Conservation (phyloP, 2,888 invertebrate genomes). For the Drosophila nr. perissopoda region DNA sequence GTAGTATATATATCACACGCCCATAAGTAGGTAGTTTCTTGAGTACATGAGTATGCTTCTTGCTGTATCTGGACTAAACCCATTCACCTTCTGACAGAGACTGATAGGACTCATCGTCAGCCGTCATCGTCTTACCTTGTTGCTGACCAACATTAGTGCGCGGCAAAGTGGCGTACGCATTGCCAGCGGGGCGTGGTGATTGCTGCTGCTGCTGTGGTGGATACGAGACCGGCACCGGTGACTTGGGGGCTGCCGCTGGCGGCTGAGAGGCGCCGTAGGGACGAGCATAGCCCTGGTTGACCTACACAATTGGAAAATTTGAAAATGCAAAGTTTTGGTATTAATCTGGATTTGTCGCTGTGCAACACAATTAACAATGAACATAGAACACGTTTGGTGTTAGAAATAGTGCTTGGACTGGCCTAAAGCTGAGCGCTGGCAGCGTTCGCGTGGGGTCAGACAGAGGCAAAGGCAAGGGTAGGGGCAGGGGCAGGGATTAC, state of each 20-base stretch:
- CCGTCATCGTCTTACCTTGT: conserved; percentile 84
- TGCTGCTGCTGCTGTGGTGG: conserved; percentile 81
- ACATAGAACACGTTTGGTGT: conserved; percentile 13
- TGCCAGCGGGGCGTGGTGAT: conserved; percentile 70
- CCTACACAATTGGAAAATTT: conserved; percentile 55
- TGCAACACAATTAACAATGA: background rate
- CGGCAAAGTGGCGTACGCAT: conserved; percentile 84
- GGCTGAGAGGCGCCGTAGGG: conserved; percentile 81
- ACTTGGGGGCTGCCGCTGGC: conserved; percentile 81
- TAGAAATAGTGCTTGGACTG: background rate
- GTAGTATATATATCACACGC: conserved; percentile 29
- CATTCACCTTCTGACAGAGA: conserved; percentile 80
- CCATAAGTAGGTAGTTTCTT: conserved; percentile 18
- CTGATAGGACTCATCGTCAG: conserved; percentile 68
- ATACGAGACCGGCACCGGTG: conserved; percentile 82
- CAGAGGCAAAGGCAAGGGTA: background rate
- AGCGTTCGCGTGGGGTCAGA: background rate
- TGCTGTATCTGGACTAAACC: conserved; percentile 63
- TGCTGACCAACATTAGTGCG: conserved; percentile 82
- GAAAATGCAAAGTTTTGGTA: background rate
- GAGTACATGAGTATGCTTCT: conserved; percentile 17
- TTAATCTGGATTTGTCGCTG: background rate
- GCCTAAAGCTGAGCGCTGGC: conserved; percentile 1
- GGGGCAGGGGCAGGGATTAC: conserved; percentile 31
- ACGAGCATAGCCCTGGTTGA: conserved; percentile 83